Evolutionary conservation across 1,140 invertebrate species (phyloP), one percentile per base, ranked within the genome.

Genomic region (Sycophila sp.): DNA sequence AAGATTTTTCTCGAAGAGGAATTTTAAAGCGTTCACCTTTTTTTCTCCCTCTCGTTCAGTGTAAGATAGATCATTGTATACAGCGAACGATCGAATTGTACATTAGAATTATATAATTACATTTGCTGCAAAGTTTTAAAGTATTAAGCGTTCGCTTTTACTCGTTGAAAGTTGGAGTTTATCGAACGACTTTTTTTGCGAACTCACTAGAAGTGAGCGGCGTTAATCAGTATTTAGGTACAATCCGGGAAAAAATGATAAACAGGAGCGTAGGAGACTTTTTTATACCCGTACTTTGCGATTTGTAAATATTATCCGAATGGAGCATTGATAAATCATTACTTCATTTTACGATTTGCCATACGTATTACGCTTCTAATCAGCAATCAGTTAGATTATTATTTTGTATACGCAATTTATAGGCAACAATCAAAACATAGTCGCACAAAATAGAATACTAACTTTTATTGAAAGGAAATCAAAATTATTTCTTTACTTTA

Each of bases 381-480:
- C 69, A 73, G 53, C 71, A 42, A 70, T 73, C 22, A 28, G 38
- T 8, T 70, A 72, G 56, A 32, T 17, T 30, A 73, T 63, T 24
- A 38, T 51, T 59, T 38, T 56, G 51, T 69, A 60, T 63, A 64
- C 24, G 49, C 47, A 76, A 71, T 45, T 38, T 65, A 56, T 65
- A 69, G 53, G 68, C 59, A 72, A 40, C 59, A 81, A 81, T 81
- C 77, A 78, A 81, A 80, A 79, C 15, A 56, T 76, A 78, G 49
- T 72, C 73, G 72, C 71, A 71, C 60, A 70, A 60, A 30, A 5
- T 32, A 60, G 58, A 32, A 38, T 75, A 75, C 51, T 67, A 40
- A 56, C 40, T 68, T 64, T 67, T 68, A 76, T 77, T 73, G 70
- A 73, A n/a, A n/a, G n/a, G n/a, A 64, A 78, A 80, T 81, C 76